Evolutionary conservation across 2,113 vertebrate species (phyloP).

Genomic region (Rhinichthys klamathensis): DNA sequence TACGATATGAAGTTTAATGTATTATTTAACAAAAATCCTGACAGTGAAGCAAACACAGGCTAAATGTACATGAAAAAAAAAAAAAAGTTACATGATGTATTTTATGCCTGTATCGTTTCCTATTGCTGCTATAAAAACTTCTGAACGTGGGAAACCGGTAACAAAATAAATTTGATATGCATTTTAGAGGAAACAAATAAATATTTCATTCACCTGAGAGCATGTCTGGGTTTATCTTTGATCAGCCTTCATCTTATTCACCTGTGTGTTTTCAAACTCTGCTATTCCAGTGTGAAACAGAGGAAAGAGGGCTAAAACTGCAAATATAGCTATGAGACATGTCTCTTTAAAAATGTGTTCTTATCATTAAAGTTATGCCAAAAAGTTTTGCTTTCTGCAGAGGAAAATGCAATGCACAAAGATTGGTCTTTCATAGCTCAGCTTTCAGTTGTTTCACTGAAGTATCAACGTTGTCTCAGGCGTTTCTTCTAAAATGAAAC

Average conservation of each 20-base stretch:
- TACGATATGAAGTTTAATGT: no score
- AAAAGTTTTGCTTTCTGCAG: neutral
- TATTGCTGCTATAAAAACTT: neutral
- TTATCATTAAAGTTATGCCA: neutral
- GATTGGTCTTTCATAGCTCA: neutral
- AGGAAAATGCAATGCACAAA: no score
- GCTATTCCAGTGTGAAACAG: neutral
- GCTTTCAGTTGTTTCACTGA: no score
- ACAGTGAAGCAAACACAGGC: neutral
- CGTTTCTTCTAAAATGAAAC: neutral
- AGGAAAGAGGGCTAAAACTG: neutral
- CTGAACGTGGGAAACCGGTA: neutral
- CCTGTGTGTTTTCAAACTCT: neutral
- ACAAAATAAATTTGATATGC: neutral
- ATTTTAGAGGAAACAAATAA: conserved; percentile 23
- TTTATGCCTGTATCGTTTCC: neutral
- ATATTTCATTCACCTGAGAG: conserved; percentile 26
- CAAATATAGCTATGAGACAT: neutral
- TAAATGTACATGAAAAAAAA: no score
- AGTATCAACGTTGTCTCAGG: no score
- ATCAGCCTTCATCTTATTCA: conserved; percentile 40
- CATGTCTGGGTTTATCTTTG: conserved; percentile 36
- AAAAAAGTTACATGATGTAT: neutral
- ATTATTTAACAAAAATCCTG: no score
- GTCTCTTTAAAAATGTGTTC: neutral